These are phyloP conservation scores for Laupala kohalensis DNA, from an alignment of 1,140 invertebrate genomes.

Conservation along the genomic window DNA sequence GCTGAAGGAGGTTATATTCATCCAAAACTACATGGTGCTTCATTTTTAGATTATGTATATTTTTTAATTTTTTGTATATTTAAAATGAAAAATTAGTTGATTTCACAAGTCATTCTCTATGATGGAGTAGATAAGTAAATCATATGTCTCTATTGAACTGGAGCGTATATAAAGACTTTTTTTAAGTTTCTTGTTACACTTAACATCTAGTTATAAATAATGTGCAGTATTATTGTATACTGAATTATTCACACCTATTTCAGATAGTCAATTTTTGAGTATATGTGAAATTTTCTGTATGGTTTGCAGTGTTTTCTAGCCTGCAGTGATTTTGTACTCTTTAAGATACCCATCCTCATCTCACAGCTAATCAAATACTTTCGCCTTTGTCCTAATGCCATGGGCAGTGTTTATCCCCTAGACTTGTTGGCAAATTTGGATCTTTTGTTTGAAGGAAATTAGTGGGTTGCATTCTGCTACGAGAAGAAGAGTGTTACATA, in stretches of 20 bases:
- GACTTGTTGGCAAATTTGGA: slow-evolving; percentile 7
- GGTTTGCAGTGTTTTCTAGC: slow-evolving; percentile 15
- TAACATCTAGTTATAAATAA: slow-evolving; percentile 12
- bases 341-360: neutral
- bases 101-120: slow-evolving; percentile 10
- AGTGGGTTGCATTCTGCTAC: neutral
- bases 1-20: slow-evolving; percentile 7
- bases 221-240: slow-evolving; percentile 18
- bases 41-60: slow-evolving; percentile 15
- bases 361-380: neutral
- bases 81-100: slow-evolving; percentile 11
- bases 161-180: slow-evolving; percentile 15
- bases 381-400: slow-evolving; percentile 2
- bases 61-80: slow-evolving; percentile 16
- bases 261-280: slow-evolving; percentile 14
- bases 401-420: slow-evolving; percentile 7
- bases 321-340: slow-evolving; percentile 14
- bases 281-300: slow-evolving; percentile 15
- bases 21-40: slow-evolving; percentile 17
- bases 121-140: neutral
- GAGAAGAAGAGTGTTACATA: neutral
- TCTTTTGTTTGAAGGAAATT: neutral
- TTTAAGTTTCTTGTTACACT: slow-evolving; percentile 13
- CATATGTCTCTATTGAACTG: slow-evolving; percentile 5
- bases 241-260: slow-evolving; percentile 15